phyloP scores from a whole-genome alignment of 1,140 invertebrate genomes.

The Bombus superbus region DNA sequence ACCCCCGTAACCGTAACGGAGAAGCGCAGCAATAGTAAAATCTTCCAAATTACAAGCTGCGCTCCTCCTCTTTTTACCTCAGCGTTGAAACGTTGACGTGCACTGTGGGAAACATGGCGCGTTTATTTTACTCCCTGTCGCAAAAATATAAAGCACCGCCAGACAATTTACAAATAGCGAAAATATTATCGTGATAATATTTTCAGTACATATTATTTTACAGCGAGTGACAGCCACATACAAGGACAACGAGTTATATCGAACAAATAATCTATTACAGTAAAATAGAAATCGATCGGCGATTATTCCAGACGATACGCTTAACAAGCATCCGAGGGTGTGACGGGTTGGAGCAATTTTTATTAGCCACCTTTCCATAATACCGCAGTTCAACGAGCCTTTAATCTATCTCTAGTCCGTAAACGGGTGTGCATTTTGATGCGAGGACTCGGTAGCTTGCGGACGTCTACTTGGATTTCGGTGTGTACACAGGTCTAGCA shows the following conservation, averaged over 20 bases:
- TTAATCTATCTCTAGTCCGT: slow-evolving; percentile 58
- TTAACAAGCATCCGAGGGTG: not conserved
- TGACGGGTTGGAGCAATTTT: slow-evolving; percentile 4
- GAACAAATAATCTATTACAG: not conserved
- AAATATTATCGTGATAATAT: not conserved
- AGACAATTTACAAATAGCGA: not conserved
- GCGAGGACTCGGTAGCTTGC: slow-evolving; percentile 47
- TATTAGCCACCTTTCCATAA: not conserved
- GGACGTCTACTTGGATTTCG: slow-evolving; percentile 71
- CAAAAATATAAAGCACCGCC: not conserved
- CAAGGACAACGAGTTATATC: no score
- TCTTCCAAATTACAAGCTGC: slow-evolving; percentile 29
- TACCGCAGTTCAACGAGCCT: slow-evolving; percentile 21
- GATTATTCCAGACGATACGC: not conserved
- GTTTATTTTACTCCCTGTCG: not conserved
- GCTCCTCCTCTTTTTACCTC: not conserved
- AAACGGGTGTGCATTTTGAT: slow-evolving; percentile 60
- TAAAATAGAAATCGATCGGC: not conserved
- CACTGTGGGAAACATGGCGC: not conserved
- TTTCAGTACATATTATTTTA: not conserved
- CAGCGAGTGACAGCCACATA: fast-evolving
- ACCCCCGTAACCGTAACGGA: slow-evolving; percentile 13
- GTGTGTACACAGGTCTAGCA: slow-evolving; percentile 74
- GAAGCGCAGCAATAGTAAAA: slow-evolving; percentile 22
- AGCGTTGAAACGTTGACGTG: not conserved